A percentile compares a stretch with the other conserved stretches of the same genome.
These are phyloP conservation scores for Drosophila lacertosa DNA, from an alignment of 1,140 invertebrate genomes.

Conservation along the genomic window DNA sequence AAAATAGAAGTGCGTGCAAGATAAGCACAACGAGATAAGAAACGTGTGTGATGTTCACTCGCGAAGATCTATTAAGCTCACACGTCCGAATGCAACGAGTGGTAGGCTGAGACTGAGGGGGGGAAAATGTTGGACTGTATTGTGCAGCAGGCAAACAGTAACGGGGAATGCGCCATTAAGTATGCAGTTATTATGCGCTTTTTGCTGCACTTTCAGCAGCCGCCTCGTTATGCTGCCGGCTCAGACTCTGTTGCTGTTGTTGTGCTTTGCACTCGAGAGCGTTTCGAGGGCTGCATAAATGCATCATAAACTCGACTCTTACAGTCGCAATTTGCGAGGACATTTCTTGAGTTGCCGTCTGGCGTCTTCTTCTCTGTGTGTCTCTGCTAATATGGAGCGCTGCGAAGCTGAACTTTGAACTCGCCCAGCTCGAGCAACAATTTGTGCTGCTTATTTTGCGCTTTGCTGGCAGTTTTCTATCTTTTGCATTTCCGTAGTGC, in stretches of 20 bases:
- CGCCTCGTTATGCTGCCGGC: slow-evolving; percentile 66
- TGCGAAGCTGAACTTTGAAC: slow-evolving; percentile 70
- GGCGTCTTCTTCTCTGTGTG: slow-evolving; percentile 17
- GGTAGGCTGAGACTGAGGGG: no score
- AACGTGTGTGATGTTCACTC: no score
- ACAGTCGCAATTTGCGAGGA: slow-evolving; percentile 59
- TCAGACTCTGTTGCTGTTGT: slow-evolving; percentile 22
- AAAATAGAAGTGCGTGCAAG: no score
- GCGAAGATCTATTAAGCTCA: no score
- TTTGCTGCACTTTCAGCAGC: slow-evolving; percentile 76
- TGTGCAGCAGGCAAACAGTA: slow-evolving; percentile 15
- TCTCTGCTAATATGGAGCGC: slow-evolving; percentile 72
- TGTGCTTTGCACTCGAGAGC: slow-evolving; percentile 39
- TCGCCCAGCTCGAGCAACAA: slow-evolving; percentile 48
- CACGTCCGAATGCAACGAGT: no score
- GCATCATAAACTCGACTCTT: slow-evolving; percentile 73
- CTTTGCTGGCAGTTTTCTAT: slow-evolving; percentile 66
- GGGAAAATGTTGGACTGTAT: neutral
- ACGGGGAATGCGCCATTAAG: slow-evolving; percentile 55
- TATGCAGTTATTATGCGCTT: slow-evolving; percentile 80
- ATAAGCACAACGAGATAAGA: no score
- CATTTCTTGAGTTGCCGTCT: slow-evolving; percentile 46
- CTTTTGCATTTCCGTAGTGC: slow-evolving; percentile 65
- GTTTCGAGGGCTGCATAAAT: slow-evolving; percentile 74
- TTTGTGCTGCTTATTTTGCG: slow-evolving; percentile 77